Conservation (phyloP, 2,888 invertebrate species). For the Pandemis cinnamomeana region DNA sequence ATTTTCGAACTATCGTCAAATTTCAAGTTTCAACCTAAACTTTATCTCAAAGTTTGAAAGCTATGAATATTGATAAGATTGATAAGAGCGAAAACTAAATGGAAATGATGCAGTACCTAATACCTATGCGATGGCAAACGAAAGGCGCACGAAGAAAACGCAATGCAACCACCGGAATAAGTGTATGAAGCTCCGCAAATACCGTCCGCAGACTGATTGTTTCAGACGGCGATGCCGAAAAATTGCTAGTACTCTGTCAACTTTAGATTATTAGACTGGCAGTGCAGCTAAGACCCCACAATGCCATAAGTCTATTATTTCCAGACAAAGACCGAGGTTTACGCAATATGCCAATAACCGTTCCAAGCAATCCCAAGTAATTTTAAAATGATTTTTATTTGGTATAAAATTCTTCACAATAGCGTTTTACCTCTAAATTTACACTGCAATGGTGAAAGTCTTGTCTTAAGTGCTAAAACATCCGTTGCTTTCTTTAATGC, state of each 20-base stretch:
- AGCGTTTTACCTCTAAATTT: conserved; percentile 2
- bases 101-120: background rate
- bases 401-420: background rate
- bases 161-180: conserved; percentile 65
- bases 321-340: background rate
- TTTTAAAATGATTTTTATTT: background rate
- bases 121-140: conserved; percentile 70
- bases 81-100: background rate
- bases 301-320: background rate
- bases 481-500: conserved; percentile 31
- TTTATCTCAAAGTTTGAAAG: background rate
- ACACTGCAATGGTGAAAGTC: conserved; percentile 7
- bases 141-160: conserved; percentile 56
- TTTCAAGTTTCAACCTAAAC: background rate
- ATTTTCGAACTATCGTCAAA: background rate
- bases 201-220: conserved; percentile 74
- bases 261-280: conserved; percentile 35
- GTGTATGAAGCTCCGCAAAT: conserved; percentile 71
- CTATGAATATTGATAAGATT: conserved; percentile 6
- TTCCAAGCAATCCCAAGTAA: background rate
- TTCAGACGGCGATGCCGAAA: conserved; percentile 69
- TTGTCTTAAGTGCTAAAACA: conserved; percentile 25
- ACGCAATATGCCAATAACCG: background rate
- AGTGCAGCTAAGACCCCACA: background rate
- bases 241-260: conserved; percentile 59